phyloP scores from a whole-genome alignment of 2,113 vertebrate species.

The Phrynosoma platyrhinos region DNA sequence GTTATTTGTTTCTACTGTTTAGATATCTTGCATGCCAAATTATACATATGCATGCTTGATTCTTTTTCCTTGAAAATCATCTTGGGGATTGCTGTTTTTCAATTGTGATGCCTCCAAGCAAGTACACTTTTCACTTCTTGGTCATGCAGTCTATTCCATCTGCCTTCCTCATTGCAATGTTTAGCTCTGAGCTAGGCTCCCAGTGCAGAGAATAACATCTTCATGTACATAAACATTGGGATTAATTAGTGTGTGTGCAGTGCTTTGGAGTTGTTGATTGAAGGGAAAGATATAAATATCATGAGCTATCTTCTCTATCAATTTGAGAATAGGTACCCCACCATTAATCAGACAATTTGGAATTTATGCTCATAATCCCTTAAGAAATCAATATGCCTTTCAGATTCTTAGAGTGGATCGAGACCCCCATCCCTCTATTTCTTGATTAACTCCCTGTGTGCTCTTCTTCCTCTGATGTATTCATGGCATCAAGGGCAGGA shows the following conservation, averaged over 20 bases:
- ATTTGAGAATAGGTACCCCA: constrained; percentile 44
- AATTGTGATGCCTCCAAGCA: background rate
- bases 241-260: constrained; percentile 62
- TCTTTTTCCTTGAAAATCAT: background rate
- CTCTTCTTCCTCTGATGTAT: constrained; percentile 45
- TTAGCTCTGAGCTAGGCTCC: background rate
- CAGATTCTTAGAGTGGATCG: constrained; percentile 53
- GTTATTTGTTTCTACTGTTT: background rate
- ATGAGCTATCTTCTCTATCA: constrained; percentile 46
- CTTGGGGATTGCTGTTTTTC: background rate
- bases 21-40: background rate
- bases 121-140: background rate
- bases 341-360: constrained; percentile 52
- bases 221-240: constrained; percentile 11
- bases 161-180: background rate
- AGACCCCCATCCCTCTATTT: constrained; percentile 38
- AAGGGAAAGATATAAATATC: constrained; percentile 62
- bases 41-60: background rate
- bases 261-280: constrained; percentile 43
- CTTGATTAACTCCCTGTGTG: constrained; percentile 38
- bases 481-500: constrained; percentile 64
- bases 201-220: constrained; percentile 22
- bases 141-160: background rate
- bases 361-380: constrained; percentile 64
- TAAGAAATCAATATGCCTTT: constrained; percentile 55